A percentile compares a stretch with the other conserved stretches of the same genome.
phyloP scores from a whole-genome alignment of 2,797 vertebrate species.

The Erpetoichthys calabaricus region DNA sequence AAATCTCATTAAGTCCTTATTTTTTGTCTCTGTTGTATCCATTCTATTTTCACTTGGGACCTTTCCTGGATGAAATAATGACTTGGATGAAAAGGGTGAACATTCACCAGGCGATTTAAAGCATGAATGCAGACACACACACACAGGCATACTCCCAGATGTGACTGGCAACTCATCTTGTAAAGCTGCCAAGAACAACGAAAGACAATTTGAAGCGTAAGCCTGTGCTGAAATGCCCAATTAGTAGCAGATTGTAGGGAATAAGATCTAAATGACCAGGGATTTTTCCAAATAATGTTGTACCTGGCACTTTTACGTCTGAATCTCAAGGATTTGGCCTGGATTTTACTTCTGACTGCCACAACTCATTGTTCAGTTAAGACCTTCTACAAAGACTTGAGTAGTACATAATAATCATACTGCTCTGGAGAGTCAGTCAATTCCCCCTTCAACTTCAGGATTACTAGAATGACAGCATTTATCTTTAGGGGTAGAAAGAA shows the following conservation, averaged over 20 bases:
- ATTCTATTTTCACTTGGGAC: constrained; percentile 18
- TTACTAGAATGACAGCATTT: too few relatives aligned
- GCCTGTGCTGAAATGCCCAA: constrained; percentile 32
- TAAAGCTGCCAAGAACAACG: constrained; percentile 14
- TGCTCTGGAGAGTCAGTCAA: too few relatives aligned
- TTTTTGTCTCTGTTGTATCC: constrained; percentile 19
- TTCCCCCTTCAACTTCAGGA: too few relatives aligned
- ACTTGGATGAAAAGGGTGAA: constrained; percentile 20
- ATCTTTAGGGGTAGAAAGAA: too few relatives aligned
- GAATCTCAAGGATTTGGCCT: constrained; percentile 19
- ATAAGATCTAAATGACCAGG: constrained; percentile 28
- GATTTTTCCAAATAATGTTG: constrained; percentile 20
- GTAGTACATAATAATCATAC: constrained; percentile 19
- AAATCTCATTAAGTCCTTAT: constrained; percentile 23
- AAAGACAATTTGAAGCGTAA: constrained; percentile 33
- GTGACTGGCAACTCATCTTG: constrained; percentile 19
- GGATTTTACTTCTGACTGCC: constrained; percentile 34
- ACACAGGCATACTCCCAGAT: background rate
- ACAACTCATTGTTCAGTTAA: constrained; percentile 30
- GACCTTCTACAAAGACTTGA: constrained; percentile 10
- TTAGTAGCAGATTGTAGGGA: constrained; percentile 35
- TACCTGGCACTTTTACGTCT: constrained; percentile 23
- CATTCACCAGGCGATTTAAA: constrained; percentile 13
- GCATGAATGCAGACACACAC: too few relatives aligned
- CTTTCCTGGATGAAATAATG: constrained; percentile 18